Evolutionary conservation across 2,113 vertebrate species (phyloP).

Genomic region (Caloenas nicobarica): DNA sequence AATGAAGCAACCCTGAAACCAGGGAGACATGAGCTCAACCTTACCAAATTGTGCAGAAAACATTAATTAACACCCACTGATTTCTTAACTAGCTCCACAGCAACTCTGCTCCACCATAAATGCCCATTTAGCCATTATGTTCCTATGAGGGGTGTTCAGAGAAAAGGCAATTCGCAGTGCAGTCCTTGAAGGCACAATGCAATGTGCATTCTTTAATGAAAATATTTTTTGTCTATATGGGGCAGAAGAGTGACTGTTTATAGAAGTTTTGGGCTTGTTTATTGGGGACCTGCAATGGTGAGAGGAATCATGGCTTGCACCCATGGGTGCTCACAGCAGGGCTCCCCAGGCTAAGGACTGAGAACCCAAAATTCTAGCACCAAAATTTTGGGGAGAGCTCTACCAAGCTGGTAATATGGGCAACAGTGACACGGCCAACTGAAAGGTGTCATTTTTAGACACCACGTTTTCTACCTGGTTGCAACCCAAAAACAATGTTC

Average conservation of each 20-base stretch:
- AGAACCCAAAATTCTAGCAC: background rate
- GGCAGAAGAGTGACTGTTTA: background rate
- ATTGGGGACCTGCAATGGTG: fast-evolving
- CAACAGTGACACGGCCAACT: background rate
- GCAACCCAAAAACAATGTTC: background rate
- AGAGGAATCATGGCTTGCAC: background rate
- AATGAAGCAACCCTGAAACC: fast-evolving
- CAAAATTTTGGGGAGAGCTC: background rate
- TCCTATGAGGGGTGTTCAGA: background rate
- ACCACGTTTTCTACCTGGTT: background rate
- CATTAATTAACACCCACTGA: background rate
- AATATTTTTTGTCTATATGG: background rate
- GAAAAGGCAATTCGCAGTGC: background rate
- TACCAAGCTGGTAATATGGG: background rate
- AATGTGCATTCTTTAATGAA: too few species aligned
- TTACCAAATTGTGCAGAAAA: background rate
- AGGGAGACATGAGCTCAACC: background rate
- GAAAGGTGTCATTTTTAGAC: background rate
- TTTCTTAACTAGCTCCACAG: background rate
- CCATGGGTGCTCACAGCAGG: background rate
- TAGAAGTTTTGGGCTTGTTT: background rate
- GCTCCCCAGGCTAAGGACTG: background rate
- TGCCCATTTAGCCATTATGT: background rate
- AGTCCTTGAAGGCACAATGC: background rate
- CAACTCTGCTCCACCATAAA: background rate